Evolutionary conservation across 2,797 vertebrate species (phyloP).

Genomic region (Cichlasoma orientale): DNA sequence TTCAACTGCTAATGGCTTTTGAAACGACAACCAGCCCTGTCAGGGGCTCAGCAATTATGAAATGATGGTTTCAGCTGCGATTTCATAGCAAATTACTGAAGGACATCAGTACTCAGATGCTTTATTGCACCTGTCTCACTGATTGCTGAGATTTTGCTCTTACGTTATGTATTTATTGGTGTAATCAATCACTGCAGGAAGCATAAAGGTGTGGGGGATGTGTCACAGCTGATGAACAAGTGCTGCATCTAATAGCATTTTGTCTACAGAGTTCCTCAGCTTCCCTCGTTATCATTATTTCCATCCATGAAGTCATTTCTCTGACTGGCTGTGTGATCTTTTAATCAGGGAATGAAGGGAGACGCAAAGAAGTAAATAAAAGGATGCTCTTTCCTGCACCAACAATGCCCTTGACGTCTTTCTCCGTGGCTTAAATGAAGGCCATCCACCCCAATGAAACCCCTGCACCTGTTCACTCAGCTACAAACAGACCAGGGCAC

Average conservation of each 20-base stretch:
- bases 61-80: constrained; percentile 30
- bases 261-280: neutral
- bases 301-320: neutral
- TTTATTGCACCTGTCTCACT: neutral
- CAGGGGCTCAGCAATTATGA: neutral
- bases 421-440: constrained; percentile 21
- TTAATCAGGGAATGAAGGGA: neutral
- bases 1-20: constrained; percentile 14
- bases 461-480: constrained; percentile 48
- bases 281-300: constrained; percentile 18
- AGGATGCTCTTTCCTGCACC: constrained; percentile 3
- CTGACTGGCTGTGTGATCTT: constrained; percentile 20
- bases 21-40: constrained; percentile 7
- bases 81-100: constrained; percentile 32
- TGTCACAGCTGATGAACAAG: neutral
- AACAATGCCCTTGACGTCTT: constrained; percentile 27
- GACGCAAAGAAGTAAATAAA: constrained; percentile 21
- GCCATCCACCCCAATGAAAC: constrained; percentile 20
- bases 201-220: neutral
- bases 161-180: neutral
- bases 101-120: constrained; percentile 25
- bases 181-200: constrained; percentile 16
- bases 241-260: constrained; percentile 1
- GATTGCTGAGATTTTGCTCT: constrained; percentile 38
- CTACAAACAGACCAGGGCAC: neutral